Base-by-base conservation (phyloP, 2,888 invertebrate genomes). In the Cordylochernes scorpioides region DNA sequence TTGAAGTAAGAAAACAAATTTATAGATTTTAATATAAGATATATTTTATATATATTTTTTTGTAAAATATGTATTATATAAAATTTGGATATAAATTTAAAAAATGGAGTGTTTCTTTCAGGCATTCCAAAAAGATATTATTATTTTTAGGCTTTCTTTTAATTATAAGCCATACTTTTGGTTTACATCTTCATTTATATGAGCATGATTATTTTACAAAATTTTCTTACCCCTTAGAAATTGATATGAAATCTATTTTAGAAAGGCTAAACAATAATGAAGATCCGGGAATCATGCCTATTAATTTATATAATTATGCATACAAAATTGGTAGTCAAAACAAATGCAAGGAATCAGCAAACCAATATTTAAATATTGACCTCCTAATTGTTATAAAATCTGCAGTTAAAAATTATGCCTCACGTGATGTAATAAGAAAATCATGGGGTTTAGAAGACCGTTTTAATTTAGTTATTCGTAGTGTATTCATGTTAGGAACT, bases 311-410 rank as follows among this genome's bases (percentile, higher is more conserved):
- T 31, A 39, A 42, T 15, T 44, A 45, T 32, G 30, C 42, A 25
- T 48, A 39, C 27, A 40, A 43, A 21, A 41, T 44, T 29, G 43
- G 35, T 28, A 42, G 42, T 33, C 35, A 40, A 13, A 37, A 39
- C 15, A 47, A 49, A 35, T 51, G 51, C 29, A 15, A 31, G 15
- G n/a, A 26, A 9, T 10, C 3, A n/a, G 22, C 38, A 35, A 9
- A 43, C 33, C n/a, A 22, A 9, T 27, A 29, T 17, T 49, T 48
- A 7, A 52, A 54, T 6, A 52, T 74, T 30, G 61, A 69, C 40
- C 49, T 86, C 8, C 64, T 80, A 14, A 67, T 72, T 36, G 49
- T 80, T 14, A 64, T 86, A 1, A 86, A 86, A 55, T 78, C 80
- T 3, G 66, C 72, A 0, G 55, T 71, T 44, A 50, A 60, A 1